phyloP scores from a whole-genome alignment of 2,797 vertebrate species.

The Chelon labrosus region DNA sequence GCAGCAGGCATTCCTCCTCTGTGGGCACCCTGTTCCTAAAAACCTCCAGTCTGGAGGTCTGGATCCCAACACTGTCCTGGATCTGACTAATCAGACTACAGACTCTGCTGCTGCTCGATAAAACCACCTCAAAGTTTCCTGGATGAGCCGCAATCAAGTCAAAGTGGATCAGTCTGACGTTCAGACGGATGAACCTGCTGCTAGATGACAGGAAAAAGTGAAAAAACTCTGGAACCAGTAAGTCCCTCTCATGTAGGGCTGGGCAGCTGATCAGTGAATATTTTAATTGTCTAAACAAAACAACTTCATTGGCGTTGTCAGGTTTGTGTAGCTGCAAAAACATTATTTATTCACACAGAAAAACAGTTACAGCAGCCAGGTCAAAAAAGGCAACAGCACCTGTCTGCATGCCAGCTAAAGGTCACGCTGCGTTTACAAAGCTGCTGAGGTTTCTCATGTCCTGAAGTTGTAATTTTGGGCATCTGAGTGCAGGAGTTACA shows the following conservation, averaged over 20 bases:
- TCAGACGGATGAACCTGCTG: constrained; percentile 39
- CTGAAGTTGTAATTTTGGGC: neutral
- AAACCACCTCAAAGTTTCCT: constrained; percentile 46
- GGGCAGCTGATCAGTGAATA: too few species aligned
- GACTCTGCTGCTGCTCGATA: constrained; percentile 44
- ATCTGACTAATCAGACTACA: constrained; percentile 46
- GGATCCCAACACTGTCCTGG: constrained; percentile 38
- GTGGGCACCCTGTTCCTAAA: constrained; percentile 30
- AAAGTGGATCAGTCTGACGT: constrained; percentile 41
- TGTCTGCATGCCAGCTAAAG: constrained; percentile 4
- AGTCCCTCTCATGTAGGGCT: too few species aligned
- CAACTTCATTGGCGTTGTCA: too few species aligned
- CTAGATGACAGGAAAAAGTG: neutral
- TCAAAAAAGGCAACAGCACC: constrained; percentile 6
- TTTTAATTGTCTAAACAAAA: too few species aligned
- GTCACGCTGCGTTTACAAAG: constrained; percentile 33
- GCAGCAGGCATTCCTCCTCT: constrained; percentile 34
- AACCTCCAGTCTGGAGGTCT: constrained; percentile 43
- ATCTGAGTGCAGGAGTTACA: constrained; percentile 4
- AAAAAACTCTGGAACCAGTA: too few species aligned
- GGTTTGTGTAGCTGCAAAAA: neutral
- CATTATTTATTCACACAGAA: neutral
- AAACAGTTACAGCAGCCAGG: constrained; percentile 15
- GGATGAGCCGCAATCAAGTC: constrained; percentile 17
- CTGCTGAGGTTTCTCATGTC: constrained; percentile 15